phyloP scores from a whole-genome alignment of 2,888 invertebrate genomes.

The Tetragonisca angustula region DNA sequence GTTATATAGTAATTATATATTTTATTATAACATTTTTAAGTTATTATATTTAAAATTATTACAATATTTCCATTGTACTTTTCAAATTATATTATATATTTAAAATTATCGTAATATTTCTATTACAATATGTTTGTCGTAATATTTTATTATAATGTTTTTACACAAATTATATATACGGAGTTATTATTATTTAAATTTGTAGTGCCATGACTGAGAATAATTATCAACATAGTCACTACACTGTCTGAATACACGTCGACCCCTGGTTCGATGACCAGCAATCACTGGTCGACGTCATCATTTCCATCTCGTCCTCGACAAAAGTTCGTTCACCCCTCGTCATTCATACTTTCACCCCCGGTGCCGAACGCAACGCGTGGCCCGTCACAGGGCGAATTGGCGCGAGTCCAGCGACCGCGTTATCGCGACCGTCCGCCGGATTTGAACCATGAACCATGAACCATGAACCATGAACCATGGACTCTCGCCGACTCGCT shows the following conservation, averaged over 20 bases:
- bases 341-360: slow-evolving; percentile 42
- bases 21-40: too few relatives aligned
- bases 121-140: too few relatives aligned
- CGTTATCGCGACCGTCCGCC: slow-evolving; percentile 57
- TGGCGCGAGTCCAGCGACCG: slow-evolving; percentile 66
- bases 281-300: not conserved
- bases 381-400: slow-evolving; percentile 42
- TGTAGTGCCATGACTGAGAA: too few relatives aligned
- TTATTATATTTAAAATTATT: too few relatives aligned
- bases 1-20: too few relatives aligned
- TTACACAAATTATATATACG: too few relatives aligned
- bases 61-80: too few relatives aligned
- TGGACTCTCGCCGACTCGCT: slow-evolving; percentile 45
- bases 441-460: slow-evolving; percentile 1
- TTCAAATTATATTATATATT: too few relatives aligned
- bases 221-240: too few relatives aligned
- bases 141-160: too few relatives aligned
- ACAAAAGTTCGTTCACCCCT: slow-evolving; percentile 12
- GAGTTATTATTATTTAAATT: too few relatives aligned
- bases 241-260: not conserved
- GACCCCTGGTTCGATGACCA: not conserved
- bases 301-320: not conserved
- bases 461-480: not conserved
- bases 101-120: too few relatives aligned
- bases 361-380: slow-evolving; percentile 7